phyloP scores from a whole-genome alignment of 2,888 invertebrate genomes.

The Oligia fasciuncula region DNA sequence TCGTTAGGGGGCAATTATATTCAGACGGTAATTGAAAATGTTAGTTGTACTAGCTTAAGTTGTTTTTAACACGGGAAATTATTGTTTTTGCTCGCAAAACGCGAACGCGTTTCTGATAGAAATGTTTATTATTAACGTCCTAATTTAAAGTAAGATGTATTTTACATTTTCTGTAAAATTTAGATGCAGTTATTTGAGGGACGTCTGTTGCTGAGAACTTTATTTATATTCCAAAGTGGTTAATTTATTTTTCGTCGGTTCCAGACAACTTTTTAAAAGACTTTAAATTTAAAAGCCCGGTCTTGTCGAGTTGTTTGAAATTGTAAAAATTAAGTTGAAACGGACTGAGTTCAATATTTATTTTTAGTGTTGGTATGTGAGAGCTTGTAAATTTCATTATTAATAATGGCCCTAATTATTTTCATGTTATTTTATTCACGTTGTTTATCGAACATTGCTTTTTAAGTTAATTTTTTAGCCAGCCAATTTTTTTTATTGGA shows the following conservation, averaged over 20 bases:
- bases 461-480: too few species aligned
- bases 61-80: slow-evolving; percentile 67
- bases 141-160: slow-evolving; percentile 28
- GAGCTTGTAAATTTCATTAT: slow-evolving; percentile 16
- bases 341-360: slow-evolving; percentile 25
- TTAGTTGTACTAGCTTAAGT: slow-evolving; percentile 69
- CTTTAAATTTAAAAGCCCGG: slow-evolving; percentile 31
- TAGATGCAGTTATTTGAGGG: slow-evolving; percentile 45
- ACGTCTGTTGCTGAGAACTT: slow-evolving; percentile 39
- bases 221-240: slow-evolving; percentile 45
- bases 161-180: slow-evolving; percentile 33
- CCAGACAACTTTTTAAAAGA: slow-evolving; percentile 38
- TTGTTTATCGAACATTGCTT: slow-evolving; percentile 2
- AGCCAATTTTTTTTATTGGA: too few species aligned
- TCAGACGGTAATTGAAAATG: slow-evolving; percentile 74
- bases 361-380: slow-evolving; percentile 9
- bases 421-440: slow-evolving; percentile 13
- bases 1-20: slow-evolving; percentile 77
- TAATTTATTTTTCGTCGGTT: slow-evolving; percentile 51
- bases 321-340: slow-evolving; percentile 22
- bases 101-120: slow-evolving; percentile 33
- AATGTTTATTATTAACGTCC: slow-evolving; percentile 32
- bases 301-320: slow-evolving; percentile 34
- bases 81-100: slow-evolving; percentile 41
- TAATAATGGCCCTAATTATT: slow-evolving; percentile 14